These are phyloP conservation scores for Chymomyza fuscimana DNA, from an alignment of 2,888 invertebrate species.

Conservation along the genomic window DNA sequence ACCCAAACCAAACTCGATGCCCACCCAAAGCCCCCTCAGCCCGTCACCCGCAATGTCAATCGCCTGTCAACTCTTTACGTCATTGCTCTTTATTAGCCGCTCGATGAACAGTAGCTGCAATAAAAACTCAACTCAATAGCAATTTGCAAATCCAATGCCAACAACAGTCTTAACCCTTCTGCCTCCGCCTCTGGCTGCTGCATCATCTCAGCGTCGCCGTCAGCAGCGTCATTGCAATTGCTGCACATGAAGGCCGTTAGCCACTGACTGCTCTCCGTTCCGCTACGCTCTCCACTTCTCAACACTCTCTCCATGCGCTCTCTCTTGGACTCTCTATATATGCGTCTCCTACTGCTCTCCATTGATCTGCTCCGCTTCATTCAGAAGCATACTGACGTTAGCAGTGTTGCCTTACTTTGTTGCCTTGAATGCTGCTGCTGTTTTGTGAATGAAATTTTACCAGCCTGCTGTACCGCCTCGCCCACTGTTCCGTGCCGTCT, in stretches of 20 bases:
- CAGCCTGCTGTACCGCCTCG: not conserved
- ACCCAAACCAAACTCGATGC: too few species aligned
- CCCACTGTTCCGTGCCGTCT: too few species aligned
- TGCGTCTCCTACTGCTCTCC: too few species aligned
- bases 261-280: not conserved
- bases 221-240: not conserved
- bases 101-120: not conserved
- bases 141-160: not conserved
- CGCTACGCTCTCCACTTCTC: not conserved
- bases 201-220: not conserved
- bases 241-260: not conserved
- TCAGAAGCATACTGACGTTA: not conserved
- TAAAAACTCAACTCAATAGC: not conserved
- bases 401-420: not conserved
- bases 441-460: slow-evolving; percentile 67
- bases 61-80: not conserved
- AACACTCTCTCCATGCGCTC: too few species aligned
- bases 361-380: not conserved
- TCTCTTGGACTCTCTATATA: too few species aligned
- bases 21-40: too few species aligned
- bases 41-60: not conserved
- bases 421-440: slow-evolving; percentile 54
- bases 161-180: not conserved
- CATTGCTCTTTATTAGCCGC: slow-evolving; percentile 6
- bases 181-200: not conserved